phyloP scores from a whole-genome alignment of 2,888 invertebrate species.

The Agrotis exclamationis region DNA sequence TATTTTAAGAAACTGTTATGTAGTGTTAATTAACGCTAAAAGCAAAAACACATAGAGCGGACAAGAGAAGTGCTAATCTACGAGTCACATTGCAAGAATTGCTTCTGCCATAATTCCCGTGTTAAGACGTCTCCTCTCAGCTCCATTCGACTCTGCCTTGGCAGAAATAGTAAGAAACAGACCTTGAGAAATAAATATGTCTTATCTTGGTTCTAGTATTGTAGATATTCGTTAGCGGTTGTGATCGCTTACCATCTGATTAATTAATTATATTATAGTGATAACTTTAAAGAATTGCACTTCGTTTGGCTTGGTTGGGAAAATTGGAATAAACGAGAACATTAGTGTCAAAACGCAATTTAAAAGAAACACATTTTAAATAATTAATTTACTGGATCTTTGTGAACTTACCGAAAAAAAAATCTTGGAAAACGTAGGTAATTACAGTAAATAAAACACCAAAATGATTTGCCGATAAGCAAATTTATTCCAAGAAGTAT shows the following conservation, averaged over 20 bases:
- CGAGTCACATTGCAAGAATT: background rate
- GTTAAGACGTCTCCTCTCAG: background rate
- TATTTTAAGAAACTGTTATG: background rate
- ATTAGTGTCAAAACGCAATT: too few species aligned
- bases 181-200: background rate
- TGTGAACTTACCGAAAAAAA: background rate
- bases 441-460: slow-evolving; percentile 39
- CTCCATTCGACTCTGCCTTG: background rate
- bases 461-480: slow-evolving; percentile 82
- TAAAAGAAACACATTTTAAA: too few species aligned
- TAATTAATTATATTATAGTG: too few species aligned
- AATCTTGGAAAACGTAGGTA: background rate
- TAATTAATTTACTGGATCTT: too few species aligned
- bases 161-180: background rate
- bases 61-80: background rate
- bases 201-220: background rate
- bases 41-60: too few species aligned
- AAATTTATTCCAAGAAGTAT: slow-evolving; percentile 87
- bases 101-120: background rate
- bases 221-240: background rate
- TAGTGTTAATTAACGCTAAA: background rate
- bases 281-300: too few species aligned
- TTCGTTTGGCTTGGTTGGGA: too few species aligned
- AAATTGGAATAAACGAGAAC: too few species aligned
- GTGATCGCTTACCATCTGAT: background rate